These are phyloP conservation scores for Parazoanthus atlanticus DNA, from an alignment of 92 coral and sea anemone genomes.

Conservation along the genomic window DNA sequence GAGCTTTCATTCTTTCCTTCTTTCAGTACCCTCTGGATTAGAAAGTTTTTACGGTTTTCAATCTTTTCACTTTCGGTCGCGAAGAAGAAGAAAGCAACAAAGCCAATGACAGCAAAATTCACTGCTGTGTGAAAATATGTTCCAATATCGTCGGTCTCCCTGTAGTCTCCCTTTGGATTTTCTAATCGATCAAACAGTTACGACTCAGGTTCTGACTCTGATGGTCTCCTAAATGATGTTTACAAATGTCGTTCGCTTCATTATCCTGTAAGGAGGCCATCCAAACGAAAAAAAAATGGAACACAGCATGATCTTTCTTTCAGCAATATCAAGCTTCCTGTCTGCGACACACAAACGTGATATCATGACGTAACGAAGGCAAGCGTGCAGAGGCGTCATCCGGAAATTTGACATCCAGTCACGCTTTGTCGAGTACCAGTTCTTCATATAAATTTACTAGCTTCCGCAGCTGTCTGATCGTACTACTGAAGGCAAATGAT, in stretches of 20 bases:
- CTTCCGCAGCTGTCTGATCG: too few relatives aligned
- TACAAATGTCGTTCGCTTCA: neutral
- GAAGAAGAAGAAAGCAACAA: neutral
- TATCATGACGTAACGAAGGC: neutral
- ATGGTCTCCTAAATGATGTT: too few relatives aligned
- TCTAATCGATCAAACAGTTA: too few relatives aligned
- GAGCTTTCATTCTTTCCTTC: neutral
- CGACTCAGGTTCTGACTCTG: neutral
- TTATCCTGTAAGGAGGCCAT: neutral
- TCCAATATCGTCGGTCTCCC: neutral
- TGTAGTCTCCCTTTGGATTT: neutral
- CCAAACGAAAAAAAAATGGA: too few relatives aligned
- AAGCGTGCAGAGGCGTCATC: neutral
- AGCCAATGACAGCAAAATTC: neutral
- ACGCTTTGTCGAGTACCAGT: neutral
- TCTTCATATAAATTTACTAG: too few relatives aligned
- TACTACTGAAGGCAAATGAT: too few relatives aligned
- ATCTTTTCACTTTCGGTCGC: neutral
- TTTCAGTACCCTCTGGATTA: neutral
- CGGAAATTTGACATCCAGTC: neutral
- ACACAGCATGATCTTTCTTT: neutral
- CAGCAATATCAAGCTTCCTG: neutral
- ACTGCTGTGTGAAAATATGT: neutral
- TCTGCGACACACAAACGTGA: neutral
- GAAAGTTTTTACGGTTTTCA: too few relatives aligned